A percentile compares a stretch with the other conserved stretches of the same genome.
Conservation (phyloP, 1,140 invertebrate genomes). For the Sinonovacula constricta region DNA sequence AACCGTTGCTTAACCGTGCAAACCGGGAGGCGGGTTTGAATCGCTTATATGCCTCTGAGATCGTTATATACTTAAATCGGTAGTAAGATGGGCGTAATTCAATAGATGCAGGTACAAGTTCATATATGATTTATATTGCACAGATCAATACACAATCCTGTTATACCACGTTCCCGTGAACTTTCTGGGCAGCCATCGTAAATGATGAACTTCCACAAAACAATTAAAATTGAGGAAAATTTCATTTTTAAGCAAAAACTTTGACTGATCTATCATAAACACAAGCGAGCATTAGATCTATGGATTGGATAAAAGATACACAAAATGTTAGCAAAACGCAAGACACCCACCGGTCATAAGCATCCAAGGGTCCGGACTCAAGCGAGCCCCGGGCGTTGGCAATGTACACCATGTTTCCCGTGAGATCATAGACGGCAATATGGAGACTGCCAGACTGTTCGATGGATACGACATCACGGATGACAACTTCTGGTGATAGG, state of each 20-base stretch:
- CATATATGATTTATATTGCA: too few species aligned
- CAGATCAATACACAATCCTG: too few species aligned
- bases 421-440: conserved; percentile 68
- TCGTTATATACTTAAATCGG: too few species aligned
- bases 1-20: too few species aligned
- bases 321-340: neutral
- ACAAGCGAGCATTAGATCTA: neutral
- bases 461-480: conserved; percentile 63
- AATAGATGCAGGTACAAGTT: too few species aligned
- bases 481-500: conserved; percentile 62
- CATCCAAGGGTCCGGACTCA: conserved; percentile 61
- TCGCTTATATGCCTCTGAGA: too few species aligned
- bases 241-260: neutral
- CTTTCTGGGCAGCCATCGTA: too few species aligned
- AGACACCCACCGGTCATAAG: conserved; percentile 62
- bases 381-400: conserved; percentile 63
- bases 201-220: neutral
- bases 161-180: too few species aligned
- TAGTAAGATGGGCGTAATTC: too few species aligned
- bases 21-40: too few species aligned
- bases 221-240: neutral
- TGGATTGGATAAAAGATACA: neutral
- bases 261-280: neutral
- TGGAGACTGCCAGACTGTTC: conserved; percentile 66
- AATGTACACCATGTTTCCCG: conserved; percentile 59